Base-by-base conservation (phyloP, 2,797 vertebrate genomes). In the Meriones psammophilus region DNA sequence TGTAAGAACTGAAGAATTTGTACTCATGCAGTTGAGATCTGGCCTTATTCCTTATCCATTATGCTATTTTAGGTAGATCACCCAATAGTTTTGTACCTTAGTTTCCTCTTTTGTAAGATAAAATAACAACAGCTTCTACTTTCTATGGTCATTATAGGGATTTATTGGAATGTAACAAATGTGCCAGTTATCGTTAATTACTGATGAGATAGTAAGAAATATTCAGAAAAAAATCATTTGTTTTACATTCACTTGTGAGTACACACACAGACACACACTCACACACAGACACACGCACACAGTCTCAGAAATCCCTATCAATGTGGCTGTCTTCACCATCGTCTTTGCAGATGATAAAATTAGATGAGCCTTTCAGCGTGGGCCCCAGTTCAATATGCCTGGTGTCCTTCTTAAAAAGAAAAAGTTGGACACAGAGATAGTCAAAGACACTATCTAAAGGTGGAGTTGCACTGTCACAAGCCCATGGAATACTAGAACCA, bases 41-140 rank as follows among this genome's bases (percentile, higher is more conserved):
- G 42, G 62, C 28, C 14, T 36, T 60, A 58, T 33, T 7, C n/a
- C 13, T 62, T 64, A n/a, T 18, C 68, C 26, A 88, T 79, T 50
- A 28, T 20, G 18, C 33, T 46, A 83, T 58, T 71, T 26, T 28
- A 24, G n/a, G 30, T 26, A 69, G 36, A 58, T 22, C 5, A 50
- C 9, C n/a, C n/a, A 74, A 26, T 28, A 73, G n/a, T 88, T 85
- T 39, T 74, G 14, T 87, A 77, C 33, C 58, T 93, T 77, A 39
- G n/a, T 83, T 83, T 96, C 20, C 36, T 95, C 66, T 97, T 94
- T 64, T 54, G 0, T 68, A 88, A 66, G 39, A 85, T 0, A 84
- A 62, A 83, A 92, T 66, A 54, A 89, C 14, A 58, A 54, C 1
- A 62, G 77, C 0, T 33, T 14, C 8, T 4, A 81, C 20, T 50